A percentile compares a stretch with the other conserved stretches of the same genome.
These are phyloP conservation scores for Torymus tubicola DNA, from an alignment of 2,888 invertebrate species.

Conservation along the genomic window DNA sequence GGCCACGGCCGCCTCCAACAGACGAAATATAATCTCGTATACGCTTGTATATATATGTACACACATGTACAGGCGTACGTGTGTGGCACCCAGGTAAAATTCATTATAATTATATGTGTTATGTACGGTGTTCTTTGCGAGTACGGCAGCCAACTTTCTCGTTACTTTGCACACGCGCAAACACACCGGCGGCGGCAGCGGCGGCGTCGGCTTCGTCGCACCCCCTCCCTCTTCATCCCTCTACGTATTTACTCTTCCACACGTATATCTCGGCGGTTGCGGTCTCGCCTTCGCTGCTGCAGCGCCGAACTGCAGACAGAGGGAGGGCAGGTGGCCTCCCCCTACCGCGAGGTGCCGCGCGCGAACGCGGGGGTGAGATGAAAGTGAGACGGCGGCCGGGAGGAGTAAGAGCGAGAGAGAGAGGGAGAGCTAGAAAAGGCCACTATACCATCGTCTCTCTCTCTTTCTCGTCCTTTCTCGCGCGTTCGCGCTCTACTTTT, in stretches of 20 bases:
- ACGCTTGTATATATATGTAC: too few species aligned
- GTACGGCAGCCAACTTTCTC: slow-evolving; percentile 58
- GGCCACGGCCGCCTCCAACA: slow-evolving; percentile 29
- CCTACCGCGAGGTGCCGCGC: slow-evolving; percentile 37
- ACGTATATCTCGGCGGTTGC: slow-evolving; percentile 58
- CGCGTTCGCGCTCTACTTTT: too few species aligned
- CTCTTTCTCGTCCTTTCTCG: slow-evolving; percentile 66
- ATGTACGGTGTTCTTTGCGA: slow-evolving; percentile 62
- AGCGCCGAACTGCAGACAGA: slow-evolving; percentile 31
- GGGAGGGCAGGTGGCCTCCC: slow-evolving; percentile 13
- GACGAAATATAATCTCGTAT: slow-evolving; percentile 53
- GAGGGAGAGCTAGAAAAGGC: slow-evolving; percentile 47
- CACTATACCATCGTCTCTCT: slow-evolving; percentile 60
- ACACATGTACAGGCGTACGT: too few species aligned
- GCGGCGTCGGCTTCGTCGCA: background rate
- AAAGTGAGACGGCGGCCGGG: slow-evolving; percentile 60
- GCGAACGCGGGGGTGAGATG: slow-evolving; percentile 45
- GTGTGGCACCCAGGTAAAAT: slow-evolving; percentile 44
- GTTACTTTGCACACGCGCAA: slow-evolving; percentile 58
- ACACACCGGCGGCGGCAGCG: slow-evolving; percentile 31
- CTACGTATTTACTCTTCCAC: slow-evolving; percentile 53
- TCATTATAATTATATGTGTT: slow-evolving; percentile 57
- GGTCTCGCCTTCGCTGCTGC: slow-evolving; percentile 60
- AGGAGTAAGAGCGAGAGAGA: slow-evolving; percentile 54
- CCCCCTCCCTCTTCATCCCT: background rate